A percentile compares a stretch with the other conserved stretches of the same genome.
Evolutionary conservation across 2,888 invertebrate genomes (phyloP).

Genomic region (Heliconius hortense): DNA sequence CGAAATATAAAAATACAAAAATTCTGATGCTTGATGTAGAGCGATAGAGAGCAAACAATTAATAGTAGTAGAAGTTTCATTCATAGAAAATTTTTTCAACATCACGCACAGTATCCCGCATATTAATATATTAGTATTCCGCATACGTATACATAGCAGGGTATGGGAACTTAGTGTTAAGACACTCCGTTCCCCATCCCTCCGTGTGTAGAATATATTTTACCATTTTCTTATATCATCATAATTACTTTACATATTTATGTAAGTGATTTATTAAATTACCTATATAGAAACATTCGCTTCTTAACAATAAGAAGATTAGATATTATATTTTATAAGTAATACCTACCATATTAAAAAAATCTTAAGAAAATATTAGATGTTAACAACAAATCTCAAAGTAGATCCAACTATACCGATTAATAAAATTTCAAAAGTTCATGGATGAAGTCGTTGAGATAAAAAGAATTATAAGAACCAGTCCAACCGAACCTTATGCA

Average conservation of each 20-base stretch:
- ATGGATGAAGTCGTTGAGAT: not conserved
- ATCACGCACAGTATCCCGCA: not conserved
- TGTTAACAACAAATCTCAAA: not conserved
- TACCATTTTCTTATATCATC: too few relatives aligned
- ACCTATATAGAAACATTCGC: too few relatives aligned
- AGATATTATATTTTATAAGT: too few relatives aligned
- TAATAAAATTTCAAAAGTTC: not conserved
- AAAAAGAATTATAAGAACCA: not conserved
- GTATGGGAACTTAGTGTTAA: too few relatives aligned
- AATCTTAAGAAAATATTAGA: not conserved
- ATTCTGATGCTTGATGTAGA: not conserved
- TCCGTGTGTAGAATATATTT: too few relatives aligned
- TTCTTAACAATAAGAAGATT: too few relatives aligned
- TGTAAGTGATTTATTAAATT: too few relatives aligned
- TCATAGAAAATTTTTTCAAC: not conserved
- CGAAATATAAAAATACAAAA: not conserved
- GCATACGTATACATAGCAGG: too few relatives aligned
- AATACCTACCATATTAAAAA: not conserved
- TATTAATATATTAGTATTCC: too few relatives aligned
- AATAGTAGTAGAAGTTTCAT: too few relatives aligned
- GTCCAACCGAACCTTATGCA: not conserved
- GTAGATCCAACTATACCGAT: not conserved
- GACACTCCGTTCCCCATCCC: too few relatives aligned
- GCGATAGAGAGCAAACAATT: not conserved
- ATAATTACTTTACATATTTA: too few relatives aligned